Evolutionary conservation across 2,888 invertebrate species (phyloP).

Genomic region (Hydrotaea cyrtoneurina): DNA sequence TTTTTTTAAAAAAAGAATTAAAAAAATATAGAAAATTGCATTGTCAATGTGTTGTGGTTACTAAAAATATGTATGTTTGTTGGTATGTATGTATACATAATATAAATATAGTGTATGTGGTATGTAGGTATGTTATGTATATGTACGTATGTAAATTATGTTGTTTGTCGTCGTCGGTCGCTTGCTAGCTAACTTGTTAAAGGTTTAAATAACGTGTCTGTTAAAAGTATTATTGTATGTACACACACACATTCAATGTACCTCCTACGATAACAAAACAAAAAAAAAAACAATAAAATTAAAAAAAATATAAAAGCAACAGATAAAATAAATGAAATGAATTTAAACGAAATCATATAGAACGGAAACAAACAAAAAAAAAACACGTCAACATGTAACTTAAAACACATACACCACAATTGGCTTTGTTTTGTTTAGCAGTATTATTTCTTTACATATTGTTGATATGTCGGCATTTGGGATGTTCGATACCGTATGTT

Average conservation of each 20-base stretch:
- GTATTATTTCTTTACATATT: slow-evolving; percentile 78
- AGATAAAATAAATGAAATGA: background rate
- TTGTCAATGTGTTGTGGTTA: slow-evolving; percentile 37
- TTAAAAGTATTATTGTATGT: slow-evolving; percentile 44
- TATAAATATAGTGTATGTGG: background rate
- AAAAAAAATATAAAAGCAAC: slow-evolving; percentile 9
- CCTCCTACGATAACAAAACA: slow-evolving; percentile 45
- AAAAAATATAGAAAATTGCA: too few relatives aligned
- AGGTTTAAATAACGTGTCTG: slow-evolving; percentile 26
- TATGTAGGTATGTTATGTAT: slow-evolving; percentile 33
- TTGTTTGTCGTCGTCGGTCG: slow-evolving; percentile 23
- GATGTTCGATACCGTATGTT: slow-evolving; percentile 77
- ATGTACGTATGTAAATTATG: slow-evolving; percentile 6
- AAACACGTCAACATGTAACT: background rate
- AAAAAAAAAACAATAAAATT: slow-evolving; percentile 37
- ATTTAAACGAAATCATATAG: slow-evolving; percentile 5
- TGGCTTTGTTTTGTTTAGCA: slow-evolving; percentile 36
- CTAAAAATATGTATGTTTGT: slow-evolving; percentile 10
- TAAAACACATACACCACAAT: slow-evolving; percentile 15
- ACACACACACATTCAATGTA: slow-evolving; percentile 34
- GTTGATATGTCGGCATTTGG: slow-evolving; percentile 76
- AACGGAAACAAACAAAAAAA: slow-evolving; percentile 3
- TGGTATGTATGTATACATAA: slow-evolving; percentile 34
- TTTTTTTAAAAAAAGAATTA: slow-evolving; percentile 14
- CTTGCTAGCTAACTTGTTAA: background rate